Evolutionary conservation across 2,888 invertebrate species (phyloP).

Genomic region (Hemistola chrysoprasaria): DNA sequence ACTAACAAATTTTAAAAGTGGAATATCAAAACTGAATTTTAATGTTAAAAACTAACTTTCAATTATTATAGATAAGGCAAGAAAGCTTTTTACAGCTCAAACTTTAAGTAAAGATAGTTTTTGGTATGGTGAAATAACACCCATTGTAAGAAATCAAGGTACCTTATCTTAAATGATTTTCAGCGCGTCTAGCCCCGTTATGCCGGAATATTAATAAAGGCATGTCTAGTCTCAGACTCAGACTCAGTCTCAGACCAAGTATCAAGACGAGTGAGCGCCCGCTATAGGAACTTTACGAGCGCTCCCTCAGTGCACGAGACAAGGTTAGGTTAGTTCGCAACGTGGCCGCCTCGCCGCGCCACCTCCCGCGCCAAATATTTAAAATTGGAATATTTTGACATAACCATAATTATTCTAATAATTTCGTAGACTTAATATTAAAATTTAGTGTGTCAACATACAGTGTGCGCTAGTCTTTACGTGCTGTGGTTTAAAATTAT

Average conservation of each 20-base stretch:
- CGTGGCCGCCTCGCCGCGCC: constrained; percentile 73
- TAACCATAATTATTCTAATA: background rate
- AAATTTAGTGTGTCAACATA: too few species aligned
- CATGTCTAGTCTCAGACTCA: background rate
- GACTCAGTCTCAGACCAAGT: constrained; percentile 41
- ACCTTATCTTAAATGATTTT: too few species aligned
- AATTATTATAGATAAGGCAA: too few species aligned
- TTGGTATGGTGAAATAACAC: too few species aligned
- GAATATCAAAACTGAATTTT: too few species aligned
- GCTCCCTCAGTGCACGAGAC: constrained; percentile 59
- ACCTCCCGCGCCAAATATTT: constrained; percentile 54
- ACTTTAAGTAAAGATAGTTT: too few species aligned
- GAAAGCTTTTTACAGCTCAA: too few species aligned
- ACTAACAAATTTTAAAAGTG: too few species aligned
- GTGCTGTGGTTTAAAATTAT: background rate
- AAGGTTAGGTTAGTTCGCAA: constrained; percentile 79
- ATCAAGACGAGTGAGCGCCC: constrained; percentile 56
- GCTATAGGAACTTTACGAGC: constrained; percentile 50
- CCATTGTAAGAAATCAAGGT: too few species aligned
- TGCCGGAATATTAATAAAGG: background rate
- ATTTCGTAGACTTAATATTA: too few species aligned
- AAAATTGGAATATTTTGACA: constrained; percentile 16
- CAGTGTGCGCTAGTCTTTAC: constrained; percentile 16
- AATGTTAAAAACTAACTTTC: too few species aligned
- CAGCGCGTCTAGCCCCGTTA: too few species aligned